Base-by-base conservation (phyloP, 1,140 invertebrate genomes). In the Sinella curviseta region DNA sequence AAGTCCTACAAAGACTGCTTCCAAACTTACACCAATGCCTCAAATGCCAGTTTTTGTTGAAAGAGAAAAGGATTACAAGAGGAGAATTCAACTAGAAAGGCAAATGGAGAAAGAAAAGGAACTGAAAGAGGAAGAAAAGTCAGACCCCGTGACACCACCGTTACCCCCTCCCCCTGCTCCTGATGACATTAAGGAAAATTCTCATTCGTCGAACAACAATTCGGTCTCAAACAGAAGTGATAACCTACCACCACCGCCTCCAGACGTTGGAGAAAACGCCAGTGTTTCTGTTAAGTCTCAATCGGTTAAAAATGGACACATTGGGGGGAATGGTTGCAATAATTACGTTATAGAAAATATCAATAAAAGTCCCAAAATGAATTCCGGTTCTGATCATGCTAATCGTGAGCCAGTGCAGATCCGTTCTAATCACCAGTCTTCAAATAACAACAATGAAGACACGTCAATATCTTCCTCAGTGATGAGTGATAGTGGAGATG, bases 401-500 rank as follows among this genome's bases (percentile, higher is more conserved):
- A 65, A 65, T n/a, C 57, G 57, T 4, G 57, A 65, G 24, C 57
- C 57, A 8, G 57, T 65, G 24, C 57, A 65, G 14, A 26, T 8
- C 26, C 57, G 24, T 8, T 65, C 16, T 8, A 65, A 65, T 65
- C 57, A 65, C 24, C 57, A 65, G 24, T 65, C 57, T 14, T 26
- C 14, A 65, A 65, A 65, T 26, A 79, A 83, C 76, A 81, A 81
- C 60, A 83, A 81, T 74, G 82, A 83, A 60, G 82, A 83, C 39
- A 83, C 82, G 1, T 82, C 80, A 14, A 82, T 83, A 35, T 82
- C 80, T 1, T 82, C 82, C 3, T 83, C 80, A 4, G 82, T 83
- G 30, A 83, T 83, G 82, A 83, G 82, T 79, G 82, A 83, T 54
- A 80, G 79, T 77, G 82, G 73, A 3, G 82, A 82, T 16, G 55